A percentile compares a stretch with the other conserved stretches of the same genome.
Evolutionary conservation across 2,888 invertebrate species (phyloP).

Genomic region (Hymenopus coronatus): DNA sequence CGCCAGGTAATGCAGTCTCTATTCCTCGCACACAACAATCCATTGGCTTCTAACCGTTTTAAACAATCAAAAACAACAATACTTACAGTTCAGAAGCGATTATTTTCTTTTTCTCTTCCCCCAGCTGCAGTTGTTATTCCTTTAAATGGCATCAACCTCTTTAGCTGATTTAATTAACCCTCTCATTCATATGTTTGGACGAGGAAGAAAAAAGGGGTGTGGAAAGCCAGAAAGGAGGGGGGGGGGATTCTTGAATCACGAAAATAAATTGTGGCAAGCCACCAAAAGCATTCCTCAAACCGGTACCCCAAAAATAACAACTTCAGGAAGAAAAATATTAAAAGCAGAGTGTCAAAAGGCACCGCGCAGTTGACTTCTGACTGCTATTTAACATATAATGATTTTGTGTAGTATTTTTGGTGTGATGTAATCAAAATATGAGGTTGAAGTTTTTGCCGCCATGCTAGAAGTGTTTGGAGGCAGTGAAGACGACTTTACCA

Average conservation of each 20-base stretch:
- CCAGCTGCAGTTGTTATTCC: neutral
- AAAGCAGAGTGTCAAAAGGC: neutral
- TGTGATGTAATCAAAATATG: neutral
- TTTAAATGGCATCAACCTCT: neutral
- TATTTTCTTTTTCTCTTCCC: neutral
- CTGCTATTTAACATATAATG: no score
- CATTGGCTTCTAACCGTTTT: no score
- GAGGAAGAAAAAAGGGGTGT: neutral
- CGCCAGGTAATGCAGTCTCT: neutral
- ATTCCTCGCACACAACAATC: no score
- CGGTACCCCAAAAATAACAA: slow-evolving; percentile 18
- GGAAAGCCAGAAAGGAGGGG: neutral
- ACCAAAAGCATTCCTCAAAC: slow-evolving; percentile 23
- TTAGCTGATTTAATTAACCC: neutral
- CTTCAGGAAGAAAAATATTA: neutral
- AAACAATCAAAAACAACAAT: neutral
- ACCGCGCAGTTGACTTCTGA: neutral
- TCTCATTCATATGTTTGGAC: neutral
- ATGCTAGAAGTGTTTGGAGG: neutral
- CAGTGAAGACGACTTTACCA: neutral
- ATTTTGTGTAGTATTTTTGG: no score
- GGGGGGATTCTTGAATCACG: slow-evolving; percentile 20
- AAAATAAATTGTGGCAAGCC: slow-evolving; percentile 28
- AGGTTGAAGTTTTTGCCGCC: neutral
- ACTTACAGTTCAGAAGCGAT: neutral